phyloP scores from a whole-genome alignment of 2,888 invertebrate genomes.

The Gastrophysa polygoni region DNA sequence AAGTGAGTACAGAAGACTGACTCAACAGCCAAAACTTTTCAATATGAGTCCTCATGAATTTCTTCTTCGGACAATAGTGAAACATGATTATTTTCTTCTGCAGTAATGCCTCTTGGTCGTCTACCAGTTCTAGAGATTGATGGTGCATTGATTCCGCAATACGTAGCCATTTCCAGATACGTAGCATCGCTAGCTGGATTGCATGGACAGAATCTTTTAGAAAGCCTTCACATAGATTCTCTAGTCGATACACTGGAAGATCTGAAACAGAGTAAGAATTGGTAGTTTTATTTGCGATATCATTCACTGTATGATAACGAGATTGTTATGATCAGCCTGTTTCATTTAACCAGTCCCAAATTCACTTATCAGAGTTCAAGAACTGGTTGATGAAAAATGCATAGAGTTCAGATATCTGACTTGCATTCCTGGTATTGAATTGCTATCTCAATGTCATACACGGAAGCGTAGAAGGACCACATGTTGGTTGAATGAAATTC shows the following conservation, averaged over 20 bases:
- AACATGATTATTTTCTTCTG: conserved; percentile 7
- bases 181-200: conserved; percentile 65
- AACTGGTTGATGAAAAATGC: too few relatives aligned
- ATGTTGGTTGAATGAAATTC: too few relatives aligned
- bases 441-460: too few relatives aligned
- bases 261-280: not conserved
- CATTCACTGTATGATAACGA: too few relatives aligned
- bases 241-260: conserved; percentile 65
- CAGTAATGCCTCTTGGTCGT: conserved; percentile 15
- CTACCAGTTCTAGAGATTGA: conserved; percentile 66
- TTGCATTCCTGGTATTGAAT: too few relatives aligned
- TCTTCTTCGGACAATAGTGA: not conserved
- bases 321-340: too few relatives aligned
- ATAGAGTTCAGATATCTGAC: too few relatives aligned
- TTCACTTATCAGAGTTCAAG: too few relatives aligned
- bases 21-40: too few relatives aligned
- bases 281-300: not conserved
- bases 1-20: not conserved
- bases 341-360: too few relatives aligned
- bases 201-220: conserved; percentile 62
- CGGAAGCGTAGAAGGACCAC: too few relatives aligned
- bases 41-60: too few relatives aligned
- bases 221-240: conserved; percentile 66
- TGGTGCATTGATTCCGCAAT: conserved; percentile 66
- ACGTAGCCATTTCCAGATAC: conserved; percentile 64